Percentiles rank a stretch among this genome's conserved stretches.
phyloP scores from a whole-genome alignment of 2,888 invertebrate genomes.

The Torymus texanus region DNA sequence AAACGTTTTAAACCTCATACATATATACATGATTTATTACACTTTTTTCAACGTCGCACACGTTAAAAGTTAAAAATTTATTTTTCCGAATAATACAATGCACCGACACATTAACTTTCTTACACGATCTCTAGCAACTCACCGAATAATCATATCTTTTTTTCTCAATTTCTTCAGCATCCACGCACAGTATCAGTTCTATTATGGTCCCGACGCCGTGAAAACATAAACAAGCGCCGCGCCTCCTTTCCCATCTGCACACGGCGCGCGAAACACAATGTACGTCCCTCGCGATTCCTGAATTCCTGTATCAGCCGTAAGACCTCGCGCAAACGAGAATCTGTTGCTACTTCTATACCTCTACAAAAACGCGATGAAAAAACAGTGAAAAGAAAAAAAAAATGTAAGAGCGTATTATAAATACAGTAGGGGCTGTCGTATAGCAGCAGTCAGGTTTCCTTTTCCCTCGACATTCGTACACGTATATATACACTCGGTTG shows the following conservation, averaged over 20 bases:
- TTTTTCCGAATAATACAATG: too few relatives aligned
- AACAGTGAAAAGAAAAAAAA: constrained; percentile 9
- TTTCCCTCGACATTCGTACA: constrained; percentile 11
- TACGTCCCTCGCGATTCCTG: neutral
- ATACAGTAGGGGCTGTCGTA: constrained; percentile 33
- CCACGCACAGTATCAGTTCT: too few relatives aligned
- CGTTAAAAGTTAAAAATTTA: too few relatives aligned
- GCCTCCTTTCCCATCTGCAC: too few relatives aligned
- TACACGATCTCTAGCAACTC: too few relatives aligned
- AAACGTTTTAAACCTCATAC: too few relatives aligned
- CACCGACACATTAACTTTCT: too few relatives aligned
- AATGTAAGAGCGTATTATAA: constrained; percentile 42
- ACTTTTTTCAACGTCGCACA: too few relatives aligned
- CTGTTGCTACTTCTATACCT: neutral
- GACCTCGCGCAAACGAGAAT: neutral
- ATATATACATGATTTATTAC: too few relatives aligned
- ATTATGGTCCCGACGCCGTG: too few relatives aligned
- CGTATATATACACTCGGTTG: neutral
- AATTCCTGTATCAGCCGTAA: constrained; percentile 3
- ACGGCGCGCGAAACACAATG: neutral
- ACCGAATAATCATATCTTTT: too few relatives aligned
- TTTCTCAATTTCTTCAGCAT: too few relatives aligned
- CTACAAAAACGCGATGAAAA: constrained; percentile 3
- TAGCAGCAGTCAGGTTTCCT: constrained; percentile 44
- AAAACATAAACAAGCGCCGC: neutral